These are phyloP conservation scores for Dione juno DNA, from an alignment of 2,888 invertebrate species.

Conservation along the genomic window DNA sequence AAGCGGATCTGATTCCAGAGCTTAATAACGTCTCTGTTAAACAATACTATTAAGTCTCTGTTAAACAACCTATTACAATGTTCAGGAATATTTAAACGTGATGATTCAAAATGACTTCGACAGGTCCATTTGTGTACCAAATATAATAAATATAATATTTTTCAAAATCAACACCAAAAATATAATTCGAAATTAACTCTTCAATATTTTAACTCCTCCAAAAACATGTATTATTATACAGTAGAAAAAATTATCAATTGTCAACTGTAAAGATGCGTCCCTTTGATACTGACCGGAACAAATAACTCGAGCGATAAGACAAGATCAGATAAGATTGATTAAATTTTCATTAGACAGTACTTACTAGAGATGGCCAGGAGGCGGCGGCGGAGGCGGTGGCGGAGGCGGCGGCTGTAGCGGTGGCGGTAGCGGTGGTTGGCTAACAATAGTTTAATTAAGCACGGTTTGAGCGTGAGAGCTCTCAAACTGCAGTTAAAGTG, in stretches of 20 bases:
- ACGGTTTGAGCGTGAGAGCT: conserved; percentile 55
- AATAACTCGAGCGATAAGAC: not conserved
- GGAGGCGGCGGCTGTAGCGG: conserved; percentile 13
- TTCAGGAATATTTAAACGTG: too few species aligned
- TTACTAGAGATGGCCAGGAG: not conserved
- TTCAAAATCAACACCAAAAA: too few species aligned
- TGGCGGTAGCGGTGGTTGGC: conserved; percentile 34
- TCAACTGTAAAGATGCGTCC: not conserved
- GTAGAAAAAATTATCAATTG: not conserved
- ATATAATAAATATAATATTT: too few species aligned
- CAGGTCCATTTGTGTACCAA: too few species aligned
- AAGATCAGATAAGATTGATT: not conserved
- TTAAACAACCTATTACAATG: too few species aligned
- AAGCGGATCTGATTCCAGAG: not conserved
- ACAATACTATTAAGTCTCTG: too few species aligned
- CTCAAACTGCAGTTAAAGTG: conserved; percentile 55
- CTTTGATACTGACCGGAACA: not conserved
- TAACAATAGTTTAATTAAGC: conserved; percentile 65
- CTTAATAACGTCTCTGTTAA: not conserved
- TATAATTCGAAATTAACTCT: too few species aligned
- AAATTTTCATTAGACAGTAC: not conserved
- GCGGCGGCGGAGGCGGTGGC: not conserved
- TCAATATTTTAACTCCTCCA: too few species aligned
- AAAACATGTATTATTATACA: too few species aligned
- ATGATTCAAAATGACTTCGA: too few species aligned